A percentile compares a stretch with the other conserved stretches of the same genome.
Conservation (phyloP, 2,797 vertebrate genomes). For the Gambusia yucatana region DNA sequence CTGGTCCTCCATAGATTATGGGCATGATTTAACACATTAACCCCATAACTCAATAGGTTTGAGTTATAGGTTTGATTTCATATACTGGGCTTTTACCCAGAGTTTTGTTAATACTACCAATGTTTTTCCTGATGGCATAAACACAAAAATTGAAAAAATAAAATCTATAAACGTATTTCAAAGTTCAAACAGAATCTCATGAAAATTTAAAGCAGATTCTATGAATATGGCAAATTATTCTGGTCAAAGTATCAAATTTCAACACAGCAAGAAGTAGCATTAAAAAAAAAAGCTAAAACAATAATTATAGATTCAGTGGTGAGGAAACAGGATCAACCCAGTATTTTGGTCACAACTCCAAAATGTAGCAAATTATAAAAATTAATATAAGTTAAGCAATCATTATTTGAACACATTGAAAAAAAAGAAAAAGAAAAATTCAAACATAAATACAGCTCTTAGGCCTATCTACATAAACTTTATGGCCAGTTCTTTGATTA, state of each 20-base stretch:
- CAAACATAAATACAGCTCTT: neutral
- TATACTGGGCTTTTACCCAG: neutral
- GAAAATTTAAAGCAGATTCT: neutral
- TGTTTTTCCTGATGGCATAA: neutral
- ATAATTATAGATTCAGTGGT: neutral
- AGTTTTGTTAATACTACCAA: neutral
- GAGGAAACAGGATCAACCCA: neutral
- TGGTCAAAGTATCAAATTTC: neutral
- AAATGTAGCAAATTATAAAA: neutral
- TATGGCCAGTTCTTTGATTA: neutral
- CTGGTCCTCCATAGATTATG: neutral
- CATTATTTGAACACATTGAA: neutral
- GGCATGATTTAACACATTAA: neutral
- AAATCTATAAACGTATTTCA: neutral
- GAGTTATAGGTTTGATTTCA: neutral
- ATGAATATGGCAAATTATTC: neutral
- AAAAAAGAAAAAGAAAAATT: neutral
- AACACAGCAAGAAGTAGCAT: neutral
- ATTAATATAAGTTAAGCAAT: neutral
- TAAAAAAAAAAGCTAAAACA: too few relatives aligned
- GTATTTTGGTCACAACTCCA: neutral
- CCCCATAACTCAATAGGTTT: neutral
- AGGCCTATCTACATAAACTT: neutral
- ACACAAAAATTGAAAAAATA: neutral
- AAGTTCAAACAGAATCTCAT: neutral